Evolutionary conservation across 2,888 invertebrate species (phyloP), one percentile per base, ranked within the genome.

Genomic region (Yponomeuta sedellus): DNA sequence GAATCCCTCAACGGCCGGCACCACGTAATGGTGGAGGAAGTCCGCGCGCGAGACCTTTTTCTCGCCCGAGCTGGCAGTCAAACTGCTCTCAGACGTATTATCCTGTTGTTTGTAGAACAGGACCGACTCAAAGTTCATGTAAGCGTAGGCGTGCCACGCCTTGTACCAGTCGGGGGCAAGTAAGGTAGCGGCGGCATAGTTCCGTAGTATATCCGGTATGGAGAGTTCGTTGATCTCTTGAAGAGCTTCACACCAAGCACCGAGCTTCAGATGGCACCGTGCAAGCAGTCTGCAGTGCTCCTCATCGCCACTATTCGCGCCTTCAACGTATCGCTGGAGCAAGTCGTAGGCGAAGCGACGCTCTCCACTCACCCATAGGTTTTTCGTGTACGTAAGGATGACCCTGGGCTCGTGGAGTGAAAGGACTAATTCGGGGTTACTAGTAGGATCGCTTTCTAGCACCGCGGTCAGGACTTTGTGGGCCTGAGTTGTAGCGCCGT

Each of bases 61-160:
- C 71, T 82, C 76, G 69, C 86, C 79, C 10, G 77, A 73, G 40
- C 73, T 78, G 0, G 78, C 76, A 62, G 89, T 87, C 8, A 85
- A 71, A 70, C 90, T 89, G 67, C 87, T 89, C 69, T 90, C 90
- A 0, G 90, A 89, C 22, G 80, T 75, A 68, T 52, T 52, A 16
- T 90, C 87, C 69, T 88, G 92, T 64, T 92, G 91, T 75, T 93
- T 93, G 71, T 93, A 93, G 73, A 93, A 93, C 5, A 93, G 78
- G 10, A 98, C 97, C 0, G 98, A 97, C 86, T 99, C 98, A 79
- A 98, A 99, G 87, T 99, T 99, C 94, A 98, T 98, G 78, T 98
- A 98, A 0, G 99, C 99, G 94, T 97, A 98, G 0, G 98, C 95
- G 84, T 99, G 99, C 99, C 99, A 99, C 0, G 99, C 99, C 90